Conservation (phyloP, 2,888 invertebrate genomes). For the Scaptomyza parva region DNA sequence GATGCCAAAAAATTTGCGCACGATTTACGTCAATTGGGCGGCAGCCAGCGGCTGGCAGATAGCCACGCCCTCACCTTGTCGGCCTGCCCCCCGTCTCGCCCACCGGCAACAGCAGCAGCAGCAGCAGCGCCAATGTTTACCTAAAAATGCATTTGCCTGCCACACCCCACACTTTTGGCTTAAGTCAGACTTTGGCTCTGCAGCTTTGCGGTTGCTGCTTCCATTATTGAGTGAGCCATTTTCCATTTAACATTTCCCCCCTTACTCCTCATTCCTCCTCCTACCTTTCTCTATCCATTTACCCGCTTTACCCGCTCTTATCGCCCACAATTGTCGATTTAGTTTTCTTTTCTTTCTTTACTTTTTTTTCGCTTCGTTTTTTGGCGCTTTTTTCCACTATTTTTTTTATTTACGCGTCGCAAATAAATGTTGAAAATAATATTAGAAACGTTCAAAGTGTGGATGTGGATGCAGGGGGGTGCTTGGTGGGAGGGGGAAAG, state of each 20-base stretch:
- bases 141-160: constrained; percentile 66
- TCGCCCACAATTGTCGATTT: constrained; percentile 39
- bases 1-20: constrained; percentile 74
- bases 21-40: constrained; percentile 77
- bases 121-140: constrained; percentile 60
- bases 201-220: constrained; percentile 37
- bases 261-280: no score
- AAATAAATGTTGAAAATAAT: constrained; percentile 79
- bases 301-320: not conserved
- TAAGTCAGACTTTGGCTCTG: not conserved
- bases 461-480: not conserved
- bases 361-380: constrained; percentile 1
- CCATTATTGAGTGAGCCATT: constrained; percentile 41
- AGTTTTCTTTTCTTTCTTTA: constrained; percentile 31
- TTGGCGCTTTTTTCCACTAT: constrained; percentile 13
- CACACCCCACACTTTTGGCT: constrained; percentile 19
- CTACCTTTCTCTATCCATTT: not conserved
- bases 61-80: constrained; percentile 26
- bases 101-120: not conserved
- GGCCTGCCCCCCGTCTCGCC: not conserved
- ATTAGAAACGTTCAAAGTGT: constrained; percentile 22
- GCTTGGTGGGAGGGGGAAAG: not conserved
- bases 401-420: constrained; percentile 68
- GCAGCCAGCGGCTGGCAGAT: constrained; percentile 59
- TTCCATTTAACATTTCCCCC: constrained; percentile 31